Percentiles rank a stretch among this genome's conserved stretches.
Conservation (phyloP, 2,888 invertebrate species). For the Pomacea canaliculata region DNA sequence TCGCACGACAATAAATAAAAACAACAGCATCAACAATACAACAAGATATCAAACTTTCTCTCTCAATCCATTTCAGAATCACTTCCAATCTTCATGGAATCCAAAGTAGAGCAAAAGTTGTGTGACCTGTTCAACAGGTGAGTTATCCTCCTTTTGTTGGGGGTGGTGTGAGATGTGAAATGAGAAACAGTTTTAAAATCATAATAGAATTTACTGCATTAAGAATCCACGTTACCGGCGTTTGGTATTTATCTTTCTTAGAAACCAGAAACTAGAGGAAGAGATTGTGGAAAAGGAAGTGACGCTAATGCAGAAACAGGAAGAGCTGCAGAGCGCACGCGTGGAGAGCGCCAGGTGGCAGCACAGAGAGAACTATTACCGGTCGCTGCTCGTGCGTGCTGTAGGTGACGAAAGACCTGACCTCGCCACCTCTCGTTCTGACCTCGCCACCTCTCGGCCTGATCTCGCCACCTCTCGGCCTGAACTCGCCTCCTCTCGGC, state of each 20-base stretch:
- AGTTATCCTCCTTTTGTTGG: neutral
- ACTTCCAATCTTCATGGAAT: constrained; percentile 2
- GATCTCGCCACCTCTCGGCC: too few species aligned
- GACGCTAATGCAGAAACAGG: neutral
- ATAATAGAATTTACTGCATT: too few species aligned
- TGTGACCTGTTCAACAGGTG: constrained; percentile 1
- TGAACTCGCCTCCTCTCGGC: too few species aligned
- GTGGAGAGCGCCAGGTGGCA: constrained; percentile 16
- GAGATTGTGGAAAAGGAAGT: constrained; percentile 15
- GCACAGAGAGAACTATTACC: constrained; percentile 24
- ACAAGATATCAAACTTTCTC: too few species aligned
- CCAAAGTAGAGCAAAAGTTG: constrained; percentile 1
- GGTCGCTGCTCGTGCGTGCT: constrained; percentile 18
- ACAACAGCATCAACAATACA: too few species aligned
- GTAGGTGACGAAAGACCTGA: neutral
- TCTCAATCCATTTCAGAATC: neutral
- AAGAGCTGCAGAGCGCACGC: constrained; percentile 12
- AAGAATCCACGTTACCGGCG: too few species aligned
- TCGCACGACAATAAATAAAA: too few species aligned
- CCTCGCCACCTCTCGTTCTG: neutral
- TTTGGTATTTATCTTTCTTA: neutral
- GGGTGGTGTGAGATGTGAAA: too few species aligned
- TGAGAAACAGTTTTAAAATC: too few species aligned
- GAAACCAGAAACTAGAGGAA: constrained; percentile 15
- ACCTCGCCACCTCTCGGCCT: neutral